These are phyloP conservation scores for Panurus biarmicus DNA, from an alignment of 2,113 vertebrate genomes.

Conservation along the genomic window DNA sequence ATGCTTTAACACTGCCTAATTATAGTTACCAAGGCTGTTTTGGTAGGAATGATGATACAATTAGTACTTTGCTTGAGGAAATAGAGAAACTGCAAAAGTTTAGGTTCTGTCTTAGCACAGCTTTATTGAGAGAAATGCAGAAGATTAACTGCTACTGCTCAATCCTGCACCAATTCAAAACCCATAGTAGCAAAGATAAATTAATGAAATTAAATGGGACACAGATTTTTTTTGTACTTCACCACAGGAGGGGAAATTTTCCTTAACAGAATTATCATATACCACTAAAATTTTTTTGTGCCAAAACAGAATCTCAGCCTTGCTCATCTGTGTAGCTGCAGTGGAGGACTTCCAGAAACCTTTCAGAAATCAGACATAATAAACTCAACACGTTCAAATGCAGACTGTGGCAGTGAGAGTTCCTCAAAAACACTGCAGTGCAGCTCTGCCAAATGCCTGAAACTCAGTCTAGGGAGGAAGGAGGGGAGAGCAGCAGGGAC, in stretches of 20 bases:
- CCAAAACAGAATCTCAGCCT: not conserved
- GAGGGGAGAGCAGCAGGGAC: not conserved
- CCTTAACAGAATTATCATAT: not conserved
- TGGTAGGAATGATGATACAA: not conserved
- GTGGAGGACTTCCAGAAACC: not conserved
- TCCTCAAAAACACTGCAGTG: not conserved
- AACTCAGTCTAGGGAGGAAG: not conserved
- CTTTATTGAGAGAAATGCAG: not conserved
- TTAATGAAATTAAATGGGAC: not conserved
- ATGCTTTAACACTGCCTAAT: not conserved
- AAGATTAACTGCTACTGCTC: not conserved
- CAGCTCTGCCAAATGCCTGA: not conserved
- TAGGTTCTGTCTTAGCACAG: not conserved
- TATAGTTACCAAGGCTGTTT: not conserved
- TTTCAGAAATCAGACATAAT: not conserved
- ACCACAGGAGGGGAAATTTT: not conserved
- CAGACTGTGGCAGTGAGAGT: not conserved
- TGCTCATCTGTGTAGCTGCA: not conserved
- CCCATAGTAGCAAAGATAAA: not conserved
- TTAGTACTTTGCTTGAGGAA: not conserved
- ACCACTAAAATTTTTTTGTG: not conserved
- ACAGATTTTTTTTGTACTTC: not conserved
- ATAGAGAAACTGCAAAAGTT: not conserved
- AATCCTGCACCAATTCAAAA: not conserved
- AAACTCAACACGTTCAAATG: fast-evolving